These are phyloP conservation scores for Eulithis prunata DNA, from an alignment of 2,888 invertebrate genomes.

Conservation along the genomic window DNA sequence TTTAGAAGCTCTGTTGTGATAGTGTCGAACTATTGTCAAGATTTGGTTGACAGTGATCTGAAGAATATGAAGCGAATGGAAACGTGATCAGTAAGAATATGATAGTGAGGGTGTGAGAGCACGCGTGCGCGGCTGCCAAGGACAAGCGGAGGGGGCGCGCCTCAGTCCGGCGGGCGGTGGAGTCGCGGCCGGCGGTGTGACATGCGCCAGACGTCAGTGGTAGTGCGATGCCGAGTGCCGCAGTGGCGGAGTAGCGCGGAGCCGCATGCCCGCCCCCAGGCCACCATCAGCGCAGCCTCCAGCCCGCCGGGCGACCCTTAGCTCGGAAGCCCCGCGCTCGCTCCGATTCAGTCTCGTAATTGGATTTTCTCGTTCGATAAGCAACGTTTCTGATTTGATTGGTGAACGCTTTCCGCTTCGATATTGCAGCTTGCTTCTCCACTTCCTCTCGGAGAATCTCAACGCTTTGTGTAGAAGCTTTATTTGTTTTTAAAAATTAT, in stretches of 20 bases:
- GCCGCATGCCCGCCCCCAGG: constrained; percentile 71
- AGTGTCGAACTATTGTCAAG: constrained; percentile 32
- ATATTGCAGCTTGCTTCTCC: constrained; percentile 75
- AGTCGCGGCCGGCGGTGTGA: constrained; percentile 69
- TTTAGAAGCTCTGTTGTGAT: constrained; percentile 18
- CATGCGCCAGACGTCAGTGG: constrained; percentile 27
- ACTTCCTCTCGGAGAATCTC: constrained; percentile 62
- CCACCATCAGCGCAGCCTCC: constrained; percentile 49
- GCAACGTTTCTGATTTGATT: constrained; percentile 78
- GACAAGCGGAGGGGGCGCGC: constrained; percentile 71
- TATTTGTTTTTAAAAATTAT: constrained; percentile 59
- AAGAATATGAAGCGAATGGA: constrained; percentile 44
- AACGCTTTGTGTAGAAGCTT: constrained; percentile 72
- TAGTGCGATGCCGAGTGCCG: constrained; percentile 65
- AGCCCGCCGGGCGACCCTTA: constrained; percentile 73
- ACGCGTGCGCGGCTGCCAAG: constrained; percentile 77
- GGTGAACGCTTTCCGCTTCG: constrained; percentile 79
- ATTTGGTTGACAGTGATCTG: constrained; percentile 26
- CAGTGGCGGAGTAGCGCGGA: constrained; percentile 25
- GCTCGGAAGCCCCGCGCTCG: constrained; percentile 78
- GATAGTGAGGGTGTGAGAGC: constrained; percentile 68
- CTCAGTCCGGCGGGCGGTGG: constrained; percentile 78
- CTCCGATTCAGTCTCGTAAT: constrained; percentile 83
- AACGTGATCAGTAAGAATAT: constrained; percentile 59
- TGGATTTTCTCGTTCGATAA: constrained; percentile 81